Evolutionary conservation across 2,888 invertebrate genomes (phyloP).

Genomic region (Melanostoma scalare): DNA sequence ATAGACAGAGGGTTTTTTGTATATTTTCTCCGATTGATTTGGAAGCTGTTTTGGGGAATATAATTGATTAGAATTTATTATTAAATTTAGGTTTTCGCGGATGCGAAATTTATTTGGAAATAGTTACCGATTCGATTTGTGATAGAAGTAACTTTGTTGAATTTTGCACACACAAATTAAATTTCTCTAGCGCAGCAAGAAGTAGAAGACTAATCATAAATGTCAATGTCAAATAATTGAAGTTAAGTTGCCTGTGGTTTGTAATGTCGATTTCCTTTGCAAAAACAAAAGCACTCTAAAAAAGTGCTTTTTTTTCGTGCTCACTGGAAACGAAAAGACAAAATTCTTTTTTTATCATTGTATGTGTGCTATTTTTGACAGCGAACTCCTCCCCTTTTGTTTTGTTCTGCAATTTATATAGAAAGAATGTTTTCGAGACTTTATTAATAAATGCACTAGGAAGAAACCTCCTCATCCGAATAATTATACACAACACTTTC

Average conservation of each 20-base stretch:
- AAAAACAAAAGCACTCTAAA: no score
- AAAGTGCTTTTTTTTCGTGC: no score
- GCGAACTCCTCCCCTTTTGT: no score
- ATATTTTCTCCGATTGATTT: conserved; percentile 22
- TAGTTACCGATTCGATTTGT: conserved; percentile 53
- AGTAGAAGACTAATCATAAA: conserved; percentile 53
- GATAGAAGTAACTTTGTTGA: conserved; percentile 49
- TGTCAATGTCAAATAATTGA: conserved; percentile 68
- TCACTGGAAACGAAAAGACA: no score
- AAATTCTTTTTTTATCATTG: no score
- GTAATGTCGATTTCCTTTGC: no score
- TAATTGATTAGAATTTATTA: conserved; percentile 4
- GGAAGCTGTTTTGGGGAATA: conserved; percentile 14
- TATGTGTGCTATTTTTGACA: no score
- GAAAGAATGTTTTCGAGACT: no score
- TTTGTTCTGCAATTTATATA: no score
- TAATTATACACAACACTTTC: no score
- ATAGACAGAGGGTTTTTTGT: conserved; percentile 40
- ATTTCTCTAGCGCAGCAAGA: conserved; percentile 42
- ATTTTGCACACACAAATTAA: conserved; percentile 55
- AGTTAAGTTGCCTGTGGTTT: conserved; percentile 49
- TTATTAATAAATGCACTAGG: no score
- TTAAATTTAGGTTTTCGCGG: not conserved
- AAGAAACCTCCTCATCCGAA: no score
- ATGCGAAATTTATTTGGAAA: conserved; percentile 16